Evolutionary conservation across 2,797 vertebrate species (phyloP).

Genomic region (Peromyscus aztecus): DNA sequence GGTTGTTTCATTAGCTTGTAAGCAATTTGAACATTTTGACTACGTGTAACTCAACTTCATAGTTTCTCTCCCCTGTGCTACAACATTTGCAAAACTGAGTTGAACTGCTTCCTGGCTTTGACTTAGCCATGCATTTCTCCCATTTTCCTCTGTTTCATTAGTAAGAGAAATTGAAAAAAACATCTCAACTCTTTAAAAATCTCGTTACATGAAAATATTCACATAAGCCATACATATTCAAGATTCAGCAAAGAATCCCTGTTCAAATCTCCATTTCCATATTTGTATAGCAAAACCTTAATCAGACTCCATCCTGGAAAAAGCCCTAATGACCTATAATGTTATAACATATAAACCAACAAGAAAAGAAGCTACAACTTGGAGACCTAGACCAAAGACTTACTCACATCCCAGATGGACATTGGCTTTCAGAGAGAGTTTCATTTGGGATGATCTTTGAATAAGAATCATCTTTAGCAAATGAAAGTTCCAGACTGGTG

Average conservation of each 20-base stretch:
- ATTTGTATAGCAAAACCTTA: constrained; percentile 33
- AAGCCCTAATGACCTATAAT: constrained; percentile 60
- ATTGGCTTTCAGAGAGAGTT: constrained; percentile 56
- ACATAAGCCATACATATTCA: constrained; percentile 62
- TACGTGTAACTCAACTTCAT: neutral
- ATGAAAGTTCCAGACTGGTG: constrained; percentile 38
- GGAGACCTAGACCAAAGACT: constrained; percentile 57
- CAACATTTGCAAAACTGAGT: neutral
- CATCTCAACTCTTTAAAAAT: constrained; percentile 32
- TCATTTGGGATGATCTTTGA: constrained; percentile 43
- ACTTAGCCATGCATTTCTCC: neutral
- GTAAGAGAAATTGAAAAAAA: neutral
- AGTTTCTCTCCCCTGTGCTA: neutral
- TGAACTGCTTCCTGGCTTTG: constrained; percentile 39
- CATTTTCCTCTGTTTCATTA: constrained; percentile 42
- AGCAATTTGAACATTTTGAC: constrained; percentile 18
- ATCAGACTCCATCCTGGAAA: constrained; percentile 69
- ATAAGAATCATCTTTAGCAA: constrained; percentile 51
- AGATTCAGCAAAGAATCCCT: constrained; percentile 48
- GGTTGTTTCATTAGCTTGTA: neutral
- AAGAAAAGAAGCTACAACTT: constrained; percentile 63
- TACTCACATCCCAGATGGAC: constrained; percentile 39
- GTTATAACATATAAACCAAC: constrained; percentile 60
- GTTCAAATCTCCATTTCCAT: constrained; percentile 60
- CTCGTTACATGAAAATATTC: constrained; percentile 54